phyloP scores from a whole-genome alignment of 2,888 invertebrate species.

The Desoria tigrina region DNA sequence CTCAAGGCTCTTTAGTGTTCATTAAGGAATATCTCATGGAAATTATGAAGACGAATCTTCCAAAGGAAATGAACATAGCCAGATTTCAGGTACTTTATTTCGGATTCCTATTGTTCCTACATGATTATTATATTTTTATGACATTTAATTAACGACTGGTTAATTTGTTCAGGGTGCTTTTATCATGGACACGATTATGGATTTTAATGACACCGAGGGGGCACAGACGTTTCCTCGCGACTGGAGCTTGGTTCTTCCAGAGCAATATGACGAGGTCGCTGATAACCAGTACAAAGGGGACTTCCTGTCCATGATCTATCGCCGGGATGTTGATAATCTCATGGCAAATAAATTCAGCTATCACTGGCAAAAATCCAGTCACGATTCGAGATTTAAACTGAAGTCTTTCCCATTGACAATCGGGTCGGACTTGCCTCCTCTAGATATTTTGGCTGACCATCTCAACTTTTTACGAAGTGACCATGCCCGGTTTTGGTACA shows the following conservation, averaged over 20 bases:
- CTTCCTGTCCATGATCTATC: constrained; percentile 56
- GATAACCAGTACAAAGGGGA: constrained; percentile 54
- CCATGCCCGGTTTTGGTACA: constrained; percentile 57
- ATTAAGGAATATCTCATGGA: constrained; percentile 55
- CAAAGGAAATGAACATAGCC: constrained; percentile 36
- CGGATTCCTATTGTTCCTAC: neutral
- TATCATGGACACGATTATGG: constrained; percentile 56
- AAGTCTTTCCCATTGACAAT: constrained; percentile 53
- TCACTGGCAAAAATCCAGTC: constrained; percentile 49
- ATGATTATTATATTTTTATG: constrained; percentile 3
- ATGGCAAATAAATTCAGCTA: constrained; percentile 54
- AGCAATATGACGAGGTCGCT: constrained; percentile 49
- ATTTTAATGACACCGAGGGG: constrained; percentile 55
- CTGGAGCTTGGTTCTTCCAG: constrained; percentile 52
- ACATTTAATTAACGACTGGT: neutral
- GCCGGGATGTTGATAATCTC: constrained; percentile 54
- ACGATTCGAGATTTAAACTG: constrained; percentile 49
- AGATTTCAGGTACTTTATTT: constrained; percentile 45
- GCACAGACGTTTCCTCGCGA: constrained; percentile 55
- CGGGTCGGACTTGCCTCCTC: constrained; percentile 53
- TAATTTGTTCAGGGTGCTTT: constrained; percentile 54
- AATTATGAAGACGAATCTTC: constrained; percentile 42
- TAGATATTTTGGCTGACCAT: constrained; percentile 54
- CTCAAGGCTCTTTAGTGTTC: constrained; percentile 55
- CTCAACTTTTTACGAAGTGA: constrained; percentile 56